phyloP scores from a whole-genome alignment of 2,797 vertebrate species.

The Megaceryle alcyon region DNA sequence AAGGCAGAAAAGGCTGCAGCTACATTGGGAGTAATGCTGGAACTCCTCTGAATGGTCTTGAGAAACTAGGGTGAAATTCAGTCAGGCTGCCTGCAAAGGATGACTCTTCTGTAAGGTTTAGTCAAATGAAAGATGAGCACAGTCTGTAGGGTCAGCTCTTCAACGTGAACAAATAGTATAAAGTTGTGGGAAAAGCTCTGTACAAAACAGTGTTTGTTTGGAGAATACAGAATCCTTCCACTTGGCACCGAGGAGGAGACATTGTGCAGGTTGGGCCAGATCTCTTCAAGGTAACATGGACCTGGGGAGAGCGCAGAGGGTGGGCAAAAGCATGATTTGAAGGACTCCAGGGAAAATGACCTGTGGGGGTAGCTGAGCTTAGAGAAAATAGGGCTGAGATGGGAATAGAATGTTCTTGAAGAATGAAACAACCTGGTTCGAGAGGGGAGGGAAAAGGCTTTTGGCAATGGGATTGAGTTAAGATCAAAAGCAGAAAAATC shows the following conservation, averaged over 20 bases:
- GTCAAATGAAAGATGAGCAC: background rate
- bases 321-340: background rate
- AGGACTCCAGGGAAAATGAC: background rate
- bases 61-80: background rate
- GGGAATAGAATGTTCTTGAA: background rate
- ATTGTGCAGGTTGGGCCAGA: background rate
- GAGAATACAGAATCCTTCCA: background rate
- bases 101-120: background rate
- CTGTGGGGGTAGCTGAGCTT: too few relatives aligned
- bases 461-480: background rate
- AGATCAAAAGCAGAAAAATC: background rate
- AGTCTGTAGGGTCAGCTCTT: background rate
- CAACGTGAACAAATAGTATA: background rate
- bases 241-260: background rate
- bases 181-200: background rate
- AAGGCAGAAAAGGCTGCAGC: background rate
- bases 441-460: background rate
- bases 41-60: background rate
- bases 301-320: background rate
- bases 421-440: background rate
- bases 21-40: background rate
- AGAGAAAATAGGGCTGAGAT: background rate
- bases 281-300: accelerated
- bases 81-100: background rate
- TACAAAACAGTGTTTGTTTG: background rate